Evolutionary conservation across 2,888 invertebrate genomes (phyloP), one percentile per base, ranked within the genome.

Genomic region (Eupithecia pulchellata): DNA sequence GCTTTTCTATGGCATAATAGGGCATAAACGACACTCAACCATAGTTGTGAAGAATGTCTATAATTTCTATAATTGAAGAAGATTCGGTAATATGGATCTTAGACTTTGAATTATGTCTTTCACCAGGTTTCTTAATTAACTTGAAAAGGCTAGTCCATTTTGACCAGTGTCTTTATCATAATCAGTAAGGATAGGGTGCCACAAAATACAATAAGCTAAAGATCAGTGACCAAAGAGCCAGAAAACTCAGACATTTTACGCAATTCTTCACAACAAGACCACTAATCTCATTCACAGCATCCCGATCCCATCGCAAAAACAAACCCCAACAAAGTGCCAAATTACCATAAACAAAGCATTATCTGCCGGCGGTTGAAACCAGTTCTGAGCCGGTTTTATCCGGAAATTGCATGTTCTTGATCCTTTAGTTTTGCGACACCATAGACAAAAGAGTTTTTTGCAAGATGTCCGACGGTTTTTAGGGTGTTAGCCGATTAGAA

Each of bases 331-430:
- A 92, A 87, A 89, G 83, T 78, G 81, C 89, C 84, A 93, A 92
- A 94, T 94, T 94, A 93, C 93, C 93, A 93, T 94, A 93, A 93
- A 93, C 93, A 94, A 89, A 84, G 85, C 90, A 92, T 92, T 91
- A 92, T 88, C 78, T 79, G 79, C 78, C 83, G 86, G 87, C 90
- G 77, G 80, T 75, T 74, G 69, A 79, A 86, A 91, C 91, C 87
- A 85, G 91, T 89, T 82, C 39, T 20, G 75, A 84, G 90, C 92
- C 86, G 85, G 92, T 92, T 91, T 71, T 71, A 77, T 84, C 88
- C 89, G 92, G 92, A 92, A 89, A 90, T 87, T 83, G 78, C 73
- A 68, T 69, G 74, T 74, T 75, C 63, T 66, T 75, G 86, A 87
- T 87, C 86, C 84, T 87, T 84, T 85, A 86, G 87, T 89, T 87